Conservation (phyloP, 2,113 vertebrate genomes). For the Syrmaticus mikado region DNA sequence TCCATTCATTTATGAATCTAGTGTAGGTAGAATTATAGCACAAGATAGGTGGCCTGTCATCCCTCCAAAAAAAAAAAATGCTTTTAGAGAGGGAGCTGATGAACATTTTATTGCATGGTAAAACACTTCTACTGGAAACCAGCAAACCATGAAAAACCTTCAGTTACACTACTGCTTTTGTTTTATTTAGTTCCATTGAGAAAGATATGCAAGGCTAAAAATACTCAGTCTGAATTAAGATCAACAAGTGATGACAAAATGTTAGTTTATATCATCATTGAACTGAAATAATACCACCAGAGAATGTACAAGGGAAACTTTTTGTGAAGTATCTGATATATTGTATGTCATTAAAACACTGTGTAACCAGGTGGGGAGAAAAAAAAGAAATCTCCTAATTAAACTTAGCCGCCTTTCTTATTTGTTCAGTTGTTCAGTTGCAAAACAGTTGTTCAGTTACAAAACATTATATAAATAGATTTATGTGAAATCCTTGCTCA, state of each 20-base stretch:
- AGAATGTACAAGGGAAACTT: neutral
- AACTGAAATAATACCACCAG: neutral
- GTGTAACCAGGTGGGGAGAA: neutral
- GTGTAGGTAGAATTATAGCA: neutral
- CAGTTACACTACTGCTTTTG: neutral
- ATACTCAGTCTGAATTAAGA: neutral
- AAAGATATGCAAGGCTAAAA: neutral
- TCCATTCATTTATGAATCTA: conserved; percentile 24
- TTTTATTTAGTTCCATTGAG: neutral
- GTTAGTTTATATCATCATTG: neutral
- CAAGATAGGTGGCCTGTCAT: neutral
- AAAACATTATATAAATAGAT: neutral
- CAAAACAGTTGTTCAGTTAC: neutral
- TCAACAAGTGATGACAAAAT: neutral
- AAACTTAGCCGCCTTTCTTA: neutral
- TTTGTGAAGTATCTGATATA: neutral
- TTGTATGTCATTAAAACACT: neutral
- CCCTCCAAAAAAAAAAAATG: conserved; percentile 20
- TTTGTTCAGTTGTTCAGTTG: neutral
- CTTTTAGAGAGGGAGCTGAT: neutral
- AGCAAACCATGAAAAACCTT: neutral
- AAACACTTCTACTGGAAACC: neutral
- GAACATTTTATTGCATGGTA: neutral
- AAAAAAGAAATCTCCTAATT: neutral
- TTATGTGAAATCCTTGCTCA: neutral